These are phyloP conservation scores for Portunus trituberculatus DNA, from an alignment of 1,140 invertebrate genomes.

Conservation along the genomic window DNA sequence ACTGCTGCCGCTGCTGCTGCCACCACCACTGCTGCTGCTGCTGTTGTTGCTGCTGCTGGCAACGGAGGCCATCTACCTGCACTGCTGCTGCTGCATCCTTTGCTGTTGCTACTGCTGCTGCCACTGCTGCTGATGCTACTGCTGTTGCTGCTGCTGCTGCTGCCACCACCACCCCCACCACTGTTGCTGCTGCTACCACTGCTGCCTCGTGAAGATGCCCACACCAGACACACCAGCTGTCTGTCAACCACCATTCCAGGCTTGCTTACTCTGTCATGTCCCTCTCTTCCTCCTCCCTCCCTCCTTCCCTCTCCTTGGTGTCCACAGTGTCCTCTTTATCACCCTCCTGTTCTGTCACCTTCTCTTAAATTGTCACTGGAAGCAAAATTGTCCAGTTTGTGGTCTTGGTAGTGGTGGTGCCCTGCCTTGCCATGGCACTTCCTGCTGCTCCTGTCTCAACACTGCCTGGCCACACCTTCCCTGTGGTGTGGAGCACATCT, in stretches of 20 bases:
- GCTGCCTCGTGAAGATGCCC: neutral
- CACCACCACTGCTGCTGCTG: neutral
- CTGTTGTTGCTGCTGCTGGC: conserved; percentile 1
- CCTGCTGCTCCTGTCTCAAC: no score
- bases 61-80: neutral
- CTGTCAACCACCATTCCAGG: neutral
- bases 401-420: neutral
- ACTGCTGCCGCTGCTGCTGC: neutral
- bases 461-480: neutral
- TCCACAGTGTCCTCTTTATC: no score
- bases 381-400: neutral
- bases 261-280: neutral
- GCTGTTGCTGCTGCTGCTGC: conserved; percentile 7
- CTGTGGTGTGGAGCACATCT: neutral
- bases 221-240: neutral
- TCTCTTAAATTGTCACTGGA: neutral
- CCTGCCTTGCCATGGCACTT: no score
- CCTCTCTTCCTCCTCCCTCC: neutral
- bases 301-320: neutral
- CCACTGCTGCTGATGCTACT: neutral
- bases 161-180: neutral
- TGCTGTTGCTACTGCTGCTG: neutral
- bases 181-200: neutral
- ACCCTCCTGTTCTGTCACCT: no score
- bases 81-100: neutral